Conservation (phyloP, 1,140 invertebrate genomes). For the Achatina immaculata region DNA sequence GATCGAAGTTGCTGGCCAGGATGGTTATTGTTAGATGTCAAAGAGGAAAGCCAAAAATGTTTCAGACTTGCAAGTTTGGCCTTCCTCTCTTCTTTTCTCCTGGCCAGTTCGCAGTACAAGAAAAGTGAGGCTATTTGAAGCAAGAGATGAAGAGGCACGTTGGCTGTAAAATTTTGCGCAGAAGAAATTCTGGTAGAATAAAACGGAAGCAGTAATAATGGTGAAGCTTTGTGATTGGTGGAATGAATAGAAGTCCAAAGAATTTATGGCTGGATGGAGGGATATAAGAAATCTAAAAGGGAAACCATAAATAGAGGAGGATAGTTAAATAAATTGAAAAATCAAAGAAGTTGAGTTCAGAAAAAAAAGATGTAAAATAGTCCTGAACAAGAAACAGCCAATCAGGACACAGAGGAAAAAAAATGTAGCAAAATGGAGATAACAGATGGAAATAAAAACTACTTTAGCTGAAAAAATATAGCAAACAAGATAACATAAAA, state of each 20-base stretch:
- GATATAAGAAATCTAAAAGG: background rate
- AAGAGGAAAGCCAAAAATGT: background rate
- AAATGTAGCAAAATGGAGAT: too few species aligned
- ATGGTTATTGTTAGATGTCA: background rate
- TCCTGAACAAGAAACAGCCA: too few species aligned
- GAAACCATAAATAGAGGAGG: too few species aligned
- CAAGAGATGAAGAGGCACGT: background rate
- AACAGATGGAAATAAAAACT: too few species aligned
- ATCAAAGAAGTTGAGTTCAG: too few species aligned
- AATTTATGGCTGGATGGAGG: background rate
- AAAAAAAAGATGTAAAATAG: too few species aligned
- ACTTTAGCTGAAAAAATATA: too few species aligned
- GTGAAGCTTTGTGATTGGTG: background rate
- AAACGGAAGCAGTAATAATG: background rate
- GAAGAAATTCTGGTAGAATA: background rate
- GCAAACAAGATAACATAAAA: too few species aligned
- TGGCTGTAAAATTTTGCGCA: background rate
- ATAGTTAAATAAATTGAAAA: too few species aligned
- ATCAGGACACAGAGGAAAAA: too few species aligned
- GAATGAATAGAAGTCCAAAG: background rate
- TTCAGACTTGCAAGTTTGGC: background rate
- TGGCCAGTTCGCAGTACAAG: background rate
- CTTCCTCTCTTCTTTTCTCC: background rate
- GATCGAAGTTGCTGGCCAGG: background rate
- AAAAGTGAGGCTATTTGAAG: background rate